Base-by-base conservation (phyloP, 1,140 invertebrate genomes). In the Adoxophyes honmai region DNA sequence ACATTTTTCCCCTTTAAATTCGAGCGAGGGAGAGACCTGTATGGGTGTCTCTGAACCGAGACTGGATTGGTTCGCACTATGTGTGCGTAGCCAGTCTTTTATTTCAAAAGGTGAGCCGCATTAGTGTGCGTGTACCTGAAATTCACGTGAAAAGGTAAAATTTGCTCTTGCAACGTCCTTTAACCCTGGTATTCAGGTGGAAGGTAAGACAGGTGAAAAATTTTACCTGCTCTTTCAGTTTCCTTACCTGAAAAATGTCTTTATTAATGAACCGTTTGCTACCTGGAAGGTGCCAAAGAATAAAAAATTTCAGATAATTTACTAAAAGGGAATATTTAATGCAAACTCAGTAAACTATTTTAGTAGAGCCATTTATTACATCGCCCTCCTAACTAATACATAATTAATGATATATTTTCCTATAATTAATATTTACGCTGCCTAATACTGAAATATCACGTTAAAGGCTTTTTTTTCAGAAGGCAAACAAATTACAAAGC, bases 121-220 rank as follows among this genome's bases (percentile, higher is more conserved):
- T 8, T 28, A 35, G 58, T 66, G 64, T 70, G 64, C 33, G 65
- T 61, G 52, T 56, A 62, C 68, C 65, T 70, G 66, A 65, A 70
- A 58, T 48, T 38, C 48, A 69, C 62, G 73, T 69, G 59, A 52
- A 62, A 75, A 73, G 68, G 68, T 73, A 39, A 52, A 59, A 59
- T 64, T 53, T 53, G 55, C 64, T 75, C 66, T 65, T 75, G n/a
- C 7, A 14, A 18, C 7, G 56, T 78, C 53, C 72, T 85, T 60
- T 57, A 65, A 13, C 55, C 81, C 81, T 83, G 63, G 81, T 86
- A 76, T 52, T 62, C 72, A 82, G 77, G 81, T 85, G 71, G 74
- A 63, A 74, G 52, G 63, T 73, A 81, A 76, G 74, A 76, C 78
- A 86, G 78, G 81, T 83, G 73, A 81, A 75, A 75, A 75, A 68